Base-by-base conservation (phyloP, 2,888 invertebrate species). In the Lymantria monacha region DNA sequence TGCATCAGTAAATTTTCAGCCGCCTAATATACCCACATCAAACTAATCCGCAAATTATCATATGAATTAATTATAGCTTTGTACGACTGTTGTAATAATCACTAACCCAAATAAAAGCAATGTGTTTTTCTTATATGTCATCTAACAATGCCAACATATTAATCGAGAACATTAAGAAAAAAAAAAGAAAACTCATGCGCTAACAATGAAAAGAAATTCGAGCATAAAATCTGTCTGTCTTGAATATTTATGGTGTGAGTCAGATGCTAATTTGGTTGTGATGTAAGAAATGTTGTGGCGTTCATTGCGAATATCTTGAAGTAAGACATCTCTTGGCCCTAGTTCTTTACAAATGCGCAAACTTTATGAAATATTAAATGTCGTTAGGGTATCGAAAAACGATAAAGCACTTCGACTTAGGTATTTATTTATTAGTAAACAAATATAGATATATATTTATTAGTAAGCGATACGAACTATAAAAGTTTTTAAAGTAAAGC, bases 291-390 rank as follows among this genome's bases (percentile, higher is more conserved):
- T n/a, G 42, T 36, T 38, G 47, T 40, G 52, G 49, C 47, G 55
- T 51, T 55, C 53, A 61, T 47, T 53, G 8, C 38, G 48, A 64
- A 48, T 55, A 58, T 61, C 43, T 51, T 62, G 57, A 57, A 55
- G 37, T 51, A 56, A 53, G 30, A 9, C 12, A 42, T 44, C 36
- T 30, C 37, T 52, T 48, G 46, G 49, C 49, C 55, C 49, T 42
- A 52, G 51, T 53, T 57, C 13, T 40, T 36, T 42, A 30, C 10
- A 44, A 49, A 60, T 40, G 11, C 43, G 44, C 43, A 15, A 44
- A 44, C 30, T 61, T 49, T 51, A 53, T 54, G 30, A 43, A 41
- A 9, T 12, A 37, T 40, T 22, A 8, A 12, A 41, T 50, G 22
- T 47, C 37, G 15, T 44, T 44, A 10, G 15, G 31, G 12, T 31